phyloP scores from a whole-genome alignment of 1,140 invertebrate species.

The Lithobius niger region DNA sequence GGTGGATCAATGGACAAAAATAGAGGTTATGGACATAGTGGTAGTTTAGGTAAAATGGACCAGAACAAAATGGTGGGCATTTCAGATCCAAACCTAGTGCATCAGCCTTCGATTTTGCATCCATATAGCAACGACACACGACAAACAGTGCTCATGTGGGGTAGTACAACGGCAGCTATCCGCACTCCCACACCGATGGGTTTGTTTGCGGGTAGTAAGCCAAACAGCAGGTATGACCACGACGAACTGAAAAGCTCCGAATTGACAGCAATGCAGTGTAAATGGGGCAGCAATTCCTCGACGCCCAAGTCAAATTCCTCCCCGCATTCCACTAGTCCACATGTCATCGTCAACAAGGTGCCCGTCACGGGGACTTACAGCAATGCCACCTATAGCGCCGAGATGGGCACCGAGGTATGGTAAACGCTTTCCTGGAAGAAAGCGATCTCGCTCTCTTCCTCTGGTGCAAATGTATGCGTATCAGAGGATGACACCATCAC shows the following conservation, averaged over 20 bases:
- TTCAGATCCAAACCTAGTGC: too few relatives aligned
- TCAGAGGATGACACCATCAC: too few relatives aligned
- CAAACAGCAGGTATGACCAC: background rate
- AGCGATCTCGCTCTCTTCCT: too few relatives aligned
- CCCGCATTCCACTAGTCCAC: constrained; percentile 9
- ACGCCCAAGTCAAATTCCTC: background rate
- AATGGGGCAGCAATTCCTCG: constrained; percentile 2
- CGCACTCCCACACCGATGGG: background rate
- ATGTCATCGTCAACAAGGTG: background rate
- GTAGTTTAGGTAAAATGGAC: too few relatives aligned
- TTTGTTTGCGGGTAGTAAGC: background rate
- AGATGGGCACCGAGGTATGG: constrained; percentile 13
- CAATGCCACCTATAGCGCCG: constrained; percentile 7
- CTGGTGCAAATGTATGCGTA: too few relatives aligned
- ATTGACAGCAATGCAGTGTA: background rate
- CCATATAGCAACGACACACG: constrained; percentile 36
- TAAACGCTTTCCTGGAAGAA: too few relatives aligned
- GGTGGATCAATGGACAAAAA: too few relatives aligned
- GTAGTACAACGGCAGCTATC: constrained; percentile 23
- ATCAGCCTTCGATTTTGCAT: constrained; percentile 1
- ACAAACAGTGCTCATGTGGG: constrained; percentile 80
- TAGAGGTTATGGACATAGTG: too few relatives aligned
- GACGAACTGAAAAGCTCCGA: background rate
- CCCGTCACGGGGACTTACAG: constrained; percentile 1
- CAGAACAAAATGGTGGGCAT: too few relatives aligned